Evolutionary conservation across 2,797 vertebrate species (phyloP), one percentile per base, ranked within the genome.

Genomic region (Brachymystax lenok): DNA sequence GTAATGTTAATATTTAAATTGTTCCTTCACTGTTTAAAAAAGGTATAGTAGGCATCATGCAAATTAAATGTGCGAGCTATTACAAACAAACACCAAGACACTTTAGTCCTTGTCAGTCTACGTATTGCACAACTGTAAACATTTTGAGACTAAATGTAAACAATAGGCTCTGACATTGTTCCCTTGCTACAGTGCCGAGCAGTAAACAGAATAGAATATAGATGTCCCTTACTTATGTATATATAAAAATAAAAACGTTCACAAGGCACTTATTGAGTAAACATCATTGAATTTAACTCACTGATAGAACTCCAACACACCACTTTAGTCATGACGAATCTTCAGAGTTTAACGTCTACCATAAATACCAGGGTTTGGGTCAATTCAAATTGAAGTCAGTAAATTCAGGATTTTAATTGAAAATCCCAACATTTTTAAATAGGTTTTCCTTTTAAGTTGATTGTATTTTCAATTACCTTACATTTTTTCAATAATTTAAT

Each of bases 261-360:
- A 24, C 59, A 63, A 63, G 59, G 59, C 59, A 63, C 59, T 63
- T 63, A 19, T 24, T 63, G 59, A 63, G 59, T 27, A 63, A 63
- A 27, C 10, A 0, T 24, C 59, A 21, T 63, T 63, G 19, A 63
- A 27, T 24, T 24, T 27, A 63, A 63, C 59, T 63, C 24, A 12
- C 59, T 21, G 59, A 63, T 63, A 63, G 8, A 63, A 63, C 24
- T 63, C 59, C 24, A 19, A 12, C 59, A 63, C n/a, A 61, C 21
- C 12, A 10, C n/a, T 24, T 24, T 24, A 61, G 59, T 61, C 59
- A 24, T 10, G 17, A 24, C 21, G 1, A 61, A 24, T 24, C 54
- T 59, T n/a, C n/a, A 59, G 56, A 21, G 56, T 59, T 59, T 46
- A 46, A 56, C 6, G 7, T 59, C 56, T n/a, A n/a, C n/a, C n/a